Conservation (phyloP, 2,113 vertebrate species). For the Chionis minor region DNA sequence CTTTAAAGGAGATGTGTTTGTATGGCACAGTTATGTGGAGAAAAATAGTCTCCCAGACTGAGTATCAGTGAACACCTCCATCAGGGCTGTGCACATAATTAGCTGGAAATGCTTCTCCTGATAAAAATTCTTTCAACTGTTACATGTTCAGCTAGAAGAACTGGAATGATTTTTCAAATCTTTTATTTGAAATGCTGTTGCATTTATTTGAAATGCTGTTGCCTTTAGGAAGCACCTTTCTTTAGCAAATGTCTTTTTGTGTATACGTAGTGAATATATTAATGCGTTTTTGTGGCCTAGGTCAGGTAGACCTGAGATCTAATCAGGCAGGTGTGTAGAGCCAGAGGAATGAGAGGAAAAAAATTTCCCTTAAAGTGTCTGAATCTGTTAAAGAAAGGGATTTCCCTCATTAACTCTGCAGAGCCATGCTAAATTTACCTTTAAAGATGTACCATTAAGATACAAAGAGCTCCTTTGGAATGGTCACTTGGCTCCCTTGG, state of each 20-base stretch:
- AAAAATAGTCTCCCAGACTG: not conserved
- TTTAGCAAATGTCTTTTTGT: not conserved
- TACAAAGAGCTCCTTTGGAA: not conserved
- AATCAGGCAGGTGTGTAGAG: not conserved
- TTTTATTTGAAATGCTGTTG: not conserved
- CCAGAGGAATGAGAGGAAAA: not conserved
- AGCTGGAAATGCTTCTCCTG: not conserved
- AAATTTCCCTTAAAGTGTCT: not conserved
- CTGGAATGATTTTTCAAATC: not conserved
- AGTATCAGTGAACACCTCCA: not conserved
- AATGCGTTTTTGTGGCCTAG: not conserved
- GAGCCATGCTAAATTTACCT: not conserved
- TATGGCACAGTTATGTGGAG: not conserved
- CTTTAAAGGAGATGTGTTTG: not conserved
- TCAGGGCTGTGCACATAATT: not conserved
- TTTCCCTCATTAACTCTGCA: not conserved
- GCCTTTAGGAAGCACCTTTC: not conserved
- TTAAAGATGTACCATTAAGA: not conserved
- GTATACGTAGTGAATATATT: not conserved
- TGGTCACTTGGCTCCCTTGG: not conserved
- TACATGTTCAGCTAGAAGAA: not conserved
- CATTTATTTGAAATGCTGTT: not conserved
- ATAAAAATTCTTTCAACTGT: not conserved
- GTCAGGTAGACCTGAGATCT: not conserved
- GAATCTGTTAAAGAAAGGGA: not conserved